Conservation (phyloP, 2,113 vertebrate genomes). For the Amphiprion ocellaris region DNA sequence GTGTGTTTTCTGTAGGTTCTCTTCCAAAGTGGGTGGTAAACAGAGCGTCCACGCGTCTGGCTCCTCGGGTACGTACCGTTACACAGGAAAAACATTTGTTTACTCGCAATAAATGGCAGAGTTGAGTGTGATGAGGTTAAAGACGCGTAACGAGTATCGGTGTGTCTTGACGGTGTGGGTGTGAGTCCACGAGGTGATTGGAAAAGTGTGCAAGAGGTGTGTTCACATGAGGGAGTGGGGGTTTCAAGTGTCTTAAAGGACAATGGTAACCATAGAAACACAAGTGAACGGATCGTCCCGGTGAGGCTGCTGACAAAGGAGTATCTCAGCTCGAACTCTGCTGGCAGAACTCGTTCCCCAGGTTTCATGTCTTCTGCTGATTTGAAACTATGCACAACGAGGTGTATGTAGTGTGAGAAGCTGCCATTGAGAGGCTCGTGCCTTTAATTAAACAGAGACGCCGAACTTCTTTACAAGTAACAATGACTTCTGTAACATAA, state of each 20-base stretch:
- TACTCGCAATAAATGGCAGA: background rate
- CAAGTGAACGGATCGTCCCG: constrained; percentile 41
- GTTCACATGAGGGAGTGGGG: constrained; percentile 8
- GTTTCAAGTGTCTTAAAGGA: constrained; percentile 66
- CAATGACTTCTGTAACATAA: background rate
- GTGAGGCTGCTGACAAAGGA: constrained; percentile 65
- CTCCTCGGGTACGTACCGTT: constrained; percentile 80
- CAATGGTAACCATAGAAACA: constrained; percentile 78
- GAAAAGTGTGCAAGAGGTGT: constrained; percentile 17
- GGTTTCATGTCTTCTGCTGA: constrained; percentile 58
- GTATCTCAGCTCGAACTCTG: constrained; percentile 28
- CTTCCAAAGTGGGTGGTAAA: constrained; percentile 89
- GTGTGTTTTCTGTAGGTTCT: constrained; percentile 73
- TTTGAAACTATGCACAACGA: constrained; percentile 50
- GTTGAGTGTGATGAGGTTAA: background rate
- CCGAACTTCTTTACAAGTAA: constrained; percentile 8
- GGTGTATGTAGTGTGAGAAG: constrained; percentile 28
- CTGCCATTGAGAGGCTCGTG: background rate
- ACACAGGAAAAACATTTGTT: constrained; percentile 3
- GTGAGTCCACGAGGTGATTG: constrained; percentile 32
- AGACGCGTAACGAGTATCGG: background rate
- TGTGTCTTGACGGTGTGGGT: background rate
- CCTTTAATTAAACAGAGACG: background rate
- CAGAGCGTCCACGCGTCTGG: constrained; percentile 84
- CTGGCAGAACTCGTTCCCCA: constrained; percentile 76